Evolutionary conservation across 2,888 invertebrate genomes (phyloP), one percentile per base, ranked within the genome.

Genomic region (Xestia rhomboidea): DNA sequence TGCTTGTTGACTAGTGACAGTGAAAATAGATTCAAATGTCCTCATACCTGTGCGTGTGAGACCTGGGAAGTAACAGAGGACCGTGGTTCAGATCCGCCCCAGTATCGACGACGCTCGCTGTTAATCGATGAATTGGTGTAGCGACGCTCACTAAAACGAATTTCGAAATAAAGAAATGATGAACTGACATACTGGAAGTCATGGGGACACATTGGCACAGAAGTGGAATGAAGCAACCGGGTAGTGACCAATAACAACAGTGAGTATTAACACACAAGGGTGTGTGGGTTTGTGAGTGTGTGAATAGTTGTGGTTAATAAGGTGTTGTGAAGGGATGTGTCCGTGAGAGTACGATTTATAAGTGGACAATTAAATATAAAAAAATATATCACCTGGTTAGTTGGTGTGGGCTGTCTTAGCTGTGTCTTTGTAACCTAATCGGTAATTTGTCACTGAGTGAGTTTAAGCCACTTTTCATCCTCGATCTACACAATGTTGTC

Each of bases 61-160:
- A 93, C 92, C 88, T 96, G 96, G 0, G 96, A 96, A 0, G 96
- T 95, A 60, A 96, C 96, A 0, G 96, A 96, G 0, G 96, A 94
- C 0, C 96, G 89, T 0, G 96, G 96, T 75, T 96, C 96, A 0
- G 96, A 96, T 6, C 95, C 94, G 5, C 94, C 93, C 95, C 95
- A 96, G 81, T 94, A 95, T 5, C 96, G 94, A 13, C 96, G 95
- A 2, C 96, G 93, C 84, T 96, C 96, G 83, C 96, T 96, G 89
- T 94, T 95, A 78, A 96, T 94, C 6, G 96, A 96, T 0, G 96
- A 93, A 80, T 94, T 96, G 54, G 96, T 96, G 89, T 92, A 95
- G 5, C 96, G 95, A 15, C 96, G 90, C 81, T 96, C 96, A 80
- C 96, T 96, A n/a, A 21, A 49, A 34, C 3, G 3, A 46, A 21